Percentiles rank a stretch among this genome's conserved stretches.
phyloP scores from a whole-genome alignment of 2,888 invertebrate genomes.

The Salticus scenicus region DNA sequence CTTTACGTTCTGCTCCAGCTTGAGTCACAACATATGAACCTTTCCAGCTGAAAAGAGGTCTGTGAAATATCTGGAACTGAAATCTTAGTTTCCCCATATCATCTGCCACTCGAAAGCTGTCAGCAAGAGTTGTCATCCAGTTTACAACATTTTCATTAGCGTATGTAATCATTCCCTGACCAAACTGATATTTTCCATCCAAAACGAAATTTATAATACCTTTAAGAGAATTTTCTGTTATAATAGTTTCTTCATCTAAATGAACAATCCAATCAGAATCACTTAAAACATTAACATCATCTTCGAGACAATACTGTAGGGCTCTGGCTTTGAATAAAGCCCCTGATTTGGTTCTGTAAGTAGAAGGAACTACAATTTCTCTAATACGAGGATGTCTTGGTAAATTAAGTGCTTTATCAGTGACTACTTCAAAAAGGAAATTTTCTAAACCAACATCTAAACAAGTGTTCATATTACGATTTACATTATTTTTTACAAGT shows the following conservation, averaged over 20 bases:
- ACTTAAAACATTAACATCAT: constrained; percentile 86
- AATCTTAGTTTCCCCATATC: constrained; percentile 97
- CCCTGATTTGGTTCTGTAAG: constrained; percentile 91
- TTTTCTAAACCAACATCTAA: constrained; percentile 93
- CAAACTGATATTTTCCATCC: constrained; percentile 95
- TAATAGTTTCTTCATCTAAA: constrained; percentile 94
- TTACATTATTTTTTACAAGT: constrained; percentile 89
- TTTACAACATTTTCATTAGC: constrained; percentile 96
- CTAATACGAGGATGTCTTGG: constrained; percentile 84
- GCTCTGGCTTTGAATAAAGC: constrained; percentile 96
- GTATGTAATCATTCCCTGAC: constrained; percentile 96
- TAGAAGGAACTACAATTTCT: constrained; percentile 87
- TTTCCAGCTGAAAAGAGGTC: constrained; percentile 97
- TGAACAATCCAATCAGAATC: constrained; percentile 98
- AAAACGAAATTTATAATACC: constrained; percentile 95
- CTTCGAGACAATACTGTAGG: constrained; percentile 95
- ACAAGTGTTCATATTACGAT: constrained; percentile 90
- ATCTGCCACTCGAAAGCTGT: constrained; percentile 95
- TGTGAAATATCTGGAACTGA: constrained; percentile 94
- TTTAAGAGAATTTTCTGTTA: constrained; percentile 92
- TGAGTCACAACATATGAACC: constrained; percentile 98
- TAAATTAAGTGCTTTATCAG: constrained; percentile 83
- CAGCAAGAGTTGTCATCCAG: constrained; percentile 96
- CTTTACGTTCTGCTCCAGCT: constrained; percentile 77
- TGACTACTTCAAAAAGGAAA: constrained; percentile 96